Base-by-base conservation (phyloP, 2,113 vertebrate species). In the Neofelis nebulosa region DNA sequence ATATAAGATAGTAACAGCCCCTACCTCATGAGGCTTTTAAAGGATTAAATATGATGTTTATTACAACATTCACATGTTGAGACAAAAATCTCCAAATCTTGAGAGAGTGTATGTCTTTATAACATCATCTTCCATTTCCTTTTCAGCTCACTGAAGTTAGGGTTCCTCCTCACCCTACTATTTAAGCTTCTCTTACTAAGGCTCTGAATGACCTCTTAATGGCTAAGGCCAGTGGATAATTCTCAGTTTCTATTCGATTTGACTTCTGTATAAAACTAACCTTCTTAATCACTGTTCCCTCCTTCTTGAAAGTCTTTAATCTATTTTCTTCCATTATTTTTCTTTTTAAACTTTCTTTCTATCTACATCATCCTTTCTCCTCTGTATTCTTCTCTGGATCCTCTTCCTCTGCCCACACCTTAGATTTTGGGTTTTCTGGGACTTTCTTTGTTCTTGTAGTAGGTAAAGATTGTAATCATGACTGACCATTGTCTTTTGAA, bases 391-490 rank as follows among this genome's bases (percentile, higher is more conserved):
- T 79, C 69, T 90, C 45, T 52, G 57, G 57, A 55, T 87, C 4
- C 66, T 65, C 21, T 95, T 87, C n/a, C 18, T 90, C 41, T 65
- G 41, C 68, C 57, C 29, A 78, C 12, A 21, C 36, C 23, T 84
- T 78, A 87, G 57, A 81, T 78, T 91, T 78, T 50, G 25, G 48
- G 52, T 93, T 96, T 95, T 76, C 65, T 93, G 63, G 80, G 33
- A 89, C 29, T 66, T 57, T 79, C 41, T 74, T 84, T 92, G 45
- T 94, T 41, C 38, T 96, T 61, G 0, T 36, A 73, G 31, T 38
- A 66, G 11, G 7, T 48, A 81, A 80, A 15, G 33, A 52, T 93
- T 86, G 71, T 82, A 38, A 38, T 63, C 66, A 82, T 55, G 73
- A 85, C 31, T 80, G 16, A 10, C 45, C 7, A 61, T 45, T 81